These are phyloP conservation scores for Melieria crassipennis DNA, from an alignment of 2,888 invertebrate species.

Conservation along the genomic window DNA sequence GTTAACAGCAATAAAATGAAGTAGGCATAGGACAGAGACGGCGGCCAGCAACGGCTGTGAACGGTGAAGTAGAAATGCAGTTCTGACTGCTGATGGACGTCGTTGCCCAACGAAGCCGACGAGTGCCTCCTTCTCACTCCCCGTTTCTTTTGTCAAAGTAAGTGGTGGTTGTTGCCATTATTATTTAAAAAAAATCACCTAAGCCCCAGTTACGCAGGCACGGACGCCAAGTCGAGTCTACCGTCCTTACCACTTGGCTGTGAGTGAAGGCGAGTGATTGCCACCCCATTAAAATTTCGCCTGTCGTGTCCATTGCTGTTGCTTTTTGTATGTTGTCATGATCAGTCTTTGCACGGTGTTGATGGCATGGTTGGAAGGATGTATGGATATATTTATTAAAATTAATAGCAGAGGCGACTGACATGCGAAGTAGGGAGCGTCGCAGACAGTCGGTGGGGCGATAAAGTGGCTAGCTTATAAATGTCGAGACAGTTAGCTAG, in stretches of 20 bases:
- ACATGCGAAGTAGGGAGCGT: no score
- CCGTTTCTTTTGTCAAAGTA: no score
- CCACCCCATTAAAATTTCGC: conserved; percentile 59
- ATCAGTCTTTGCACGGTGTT: neutral
- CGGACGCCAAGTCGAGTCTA: no score
- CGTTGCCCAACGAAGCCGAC: neutral
- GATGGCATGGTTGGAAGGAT: no score
- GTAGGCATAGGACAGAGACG: neutral
- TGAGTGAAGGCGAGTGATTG: conserved; percentile 51
- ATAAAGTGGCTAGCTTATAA: no score
- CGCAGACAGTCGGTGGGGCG: no score
- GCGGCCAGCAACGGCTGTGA: neutral
- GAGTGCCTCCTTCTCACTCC: no score
- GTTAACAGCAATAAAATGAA: conserved; percentile 48
- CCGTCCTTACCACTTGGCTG: no score
- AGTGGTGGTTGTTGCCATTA: conserved; percentile 47
- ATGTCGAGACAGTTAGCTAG: neutral
- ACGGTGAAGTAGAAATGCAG: conserved; percentile 43
- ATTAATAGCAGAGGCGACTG: no score
- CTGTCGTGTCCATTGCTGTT: neutral
- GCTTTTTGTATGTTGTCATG: neutral
- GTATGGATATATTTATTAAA: no score
- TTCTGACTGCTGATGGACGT: conserved; percentile 37
- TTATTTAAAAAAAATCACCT: conserved; percentile 63
- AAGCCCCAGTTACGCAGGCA: conserved; percentile 54